Base-by-base conservation (phyloP, 2,113 vertebrate species). In the Microcebus lehilahytsara region DNA sequence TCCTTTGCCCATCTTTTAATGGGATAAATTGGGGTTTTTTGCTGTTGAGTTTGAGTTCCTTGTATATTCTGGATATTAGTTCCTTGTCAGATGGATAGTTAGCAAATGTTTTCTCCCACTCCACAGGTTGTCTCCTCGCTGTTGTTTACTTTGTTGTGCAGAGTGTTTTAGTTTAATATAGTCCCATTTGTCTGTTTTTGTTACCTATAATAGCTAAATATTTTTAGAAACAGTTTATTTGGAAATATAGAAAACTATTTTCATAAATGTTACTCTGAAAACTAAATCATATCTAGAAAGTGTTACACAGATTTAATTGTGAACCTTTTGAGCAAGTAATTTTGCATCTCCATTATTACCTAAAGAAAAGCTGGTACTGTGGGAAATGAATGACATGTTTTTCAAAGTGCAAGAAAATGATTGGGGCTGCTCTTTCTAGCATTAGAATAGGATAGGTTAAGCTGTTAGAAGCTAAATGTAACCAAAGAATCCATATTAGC, bases 181-280 rank as follows among this genome's bases (percentile, higher is more conserved):
- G 30, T 66, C 30, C 30, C 64, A 66, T 66, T 66, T 66, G 64
- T 66, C 64, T 30, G 64, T 34, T 66, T 62, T 66, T 66, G 64
- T 20, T 66, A 12, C 30, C 64, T 66, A 13, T 32, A 66, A 66
- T 90, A 27, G 60, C 60, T 62, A 91, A 94, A 51, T 91, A 94
- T 60, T 64, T 83, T 87, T 56, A 91, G 67, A 96, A 89, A 51
- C 42, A 69, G 12, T 58, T 96, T 97, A 84, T 94, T 81, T 85
- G 60, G 72, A 62, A 64, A 67, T 25, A 32, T 6, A 30, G 53
- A 83, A 81, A 75, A 66, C 51, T 66, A 0, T 79, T 81, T 88
- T n/a, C 22, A 79, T 32, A 81, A 66, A 86, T 92, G 53, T 80
- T 64, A 90, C 86, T 60, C 77, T 85, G 40, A 58, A 93, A 93